Evolutionary conservation across 2,113 vertebrate genomes (phyloP).

Genomic region (Neolamprologus caudopunctatus): DNA sequence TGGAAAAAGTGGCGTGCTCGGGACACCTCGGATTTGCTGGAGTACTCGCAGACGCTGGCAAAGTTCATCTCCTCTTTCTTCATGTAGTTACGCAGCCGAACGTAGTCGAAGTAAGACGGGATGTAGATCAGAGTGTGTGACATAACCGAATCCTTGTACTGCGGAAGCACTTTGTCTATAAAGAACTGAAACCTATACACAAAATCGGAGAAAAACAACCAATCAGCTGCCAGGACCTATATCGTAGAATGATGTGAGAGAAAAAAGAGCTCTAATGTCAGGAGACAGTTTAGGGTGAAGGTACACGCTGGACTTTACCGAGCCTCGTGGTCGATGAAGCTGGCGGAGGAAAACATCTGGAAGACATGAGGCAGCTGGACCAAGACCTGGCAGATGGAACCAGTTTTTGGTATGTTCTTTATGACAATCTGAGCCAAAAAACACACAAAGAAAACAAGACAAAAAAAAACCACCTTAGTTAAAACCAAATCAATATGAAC

Average conservation of each 20-base stretch:
- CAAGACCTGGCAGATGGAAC: slow-evolving; percentile 87
- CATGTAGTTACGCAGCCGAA: slow-evolving; percentile 92
- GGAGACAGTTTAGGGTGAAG: background rate
- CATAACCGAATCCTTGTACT: slow-evolving; percentile 93
- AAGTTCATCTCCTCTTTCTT: slow-evolving; percentile 87
- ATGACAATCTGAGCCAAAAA: slow-evolving; percentile 68
- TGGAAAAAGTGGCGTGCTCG: slow-evolving; percentile 84
- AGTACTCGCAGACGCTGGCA: slow-evolving; percentile 85
- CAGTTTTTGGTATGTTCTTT: slow-evolving; percentile 75
- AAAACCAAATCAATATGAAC: rapidly evolving
- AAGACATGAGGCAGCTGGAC: slow-evolving; percentile 95
- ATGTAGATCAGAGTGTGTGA: slow-evolving; percentile 91
- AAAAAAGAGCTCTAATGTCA: background rate
- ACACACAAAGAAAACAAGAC: background rate
- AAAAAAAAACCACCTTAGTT: background rate
- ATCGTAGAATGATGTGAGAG: background rate
- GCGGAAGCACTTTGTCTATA: slow-evolving; percentile 82
- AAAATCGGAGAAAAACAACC: background rate
- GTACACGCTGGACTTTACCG: slow-evolving; percentile 66
- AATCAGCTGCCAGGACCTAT: background rate
- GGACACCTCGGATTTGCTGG: slow-evolving; percentile 75
- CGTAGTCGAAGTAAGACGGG: slow-evolving; percentile 92
- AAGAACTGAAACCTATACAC: slow-evolving; percentile 86
- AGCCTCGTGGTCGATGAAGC: slow-evolving; percentile 68
- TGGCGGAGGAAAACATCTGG: slow-evolving; percentile 79